Base-by-base conservation (phyloP, 1,140 invertebrate species). In the Lordiphosa clarofinis region DNA sequence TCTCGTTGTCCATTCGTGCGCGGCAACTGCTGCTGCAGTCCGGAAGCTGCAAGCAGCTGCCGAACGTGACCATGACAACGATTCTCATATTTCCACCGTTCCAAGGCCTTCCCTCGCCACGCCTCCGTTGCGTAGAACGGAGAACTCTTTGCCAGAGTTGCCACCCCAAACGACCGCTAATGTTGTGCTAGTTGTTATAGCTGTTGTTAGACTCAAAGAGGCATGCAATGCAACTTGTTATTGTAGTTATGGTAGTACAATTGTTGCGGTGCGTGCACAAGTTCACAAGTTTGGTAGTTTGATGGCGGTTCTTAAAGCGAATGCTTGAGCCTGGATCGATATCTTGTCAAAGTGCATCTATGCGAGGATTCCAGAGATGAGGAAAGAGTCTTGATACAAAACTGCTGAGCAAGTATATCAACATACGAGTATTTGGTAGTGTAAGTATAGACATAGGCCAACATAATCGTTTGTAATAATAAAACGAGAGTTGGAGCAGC, bases 61-160 rank as follows among this genome's bases (percentile, higher is more conserved):
- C 68, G 64, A n/a, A 68, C 75, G 75, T 79, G 75, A 79, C 75
- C 75, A 82, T 75, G 75, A 75, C 71, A 82, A 75, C 71, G 71
- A 82, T 67, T 60, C 74, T 56, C 43, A 46, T 46, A 46, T 46
- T 46, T 44, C 19, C 43, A n/a, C n/a, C 21, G 8, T 21, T 35
- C 19, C 24, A 3, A 12, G 6, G n/a, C 13, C 54, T 28, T 39
- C 6, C 19, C 13, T 19, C 15, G 0, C 42, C 11, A 0, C 6
- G 28, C 19, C 42, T 4, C 42, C 42, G 3, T 8, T 44, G 53
- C 28, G 24, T 28, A 6, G 24, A 1, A 24, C 0, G 21, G 21
- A 24, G 4, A 24, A 24, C 21, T 24, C 21, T 24, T 24, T 31
- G 28, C 28, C 28, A 31, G 28, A 8, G 28, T 31, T 31, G 28